Percentiles rank a stretch among this genome's conserved stretches.
These are phyloP conservation scores for Apotomis capreana DNA, from an alignment of 2,888 invertebrate genomes.

Conservation along the genomic window DNA sequence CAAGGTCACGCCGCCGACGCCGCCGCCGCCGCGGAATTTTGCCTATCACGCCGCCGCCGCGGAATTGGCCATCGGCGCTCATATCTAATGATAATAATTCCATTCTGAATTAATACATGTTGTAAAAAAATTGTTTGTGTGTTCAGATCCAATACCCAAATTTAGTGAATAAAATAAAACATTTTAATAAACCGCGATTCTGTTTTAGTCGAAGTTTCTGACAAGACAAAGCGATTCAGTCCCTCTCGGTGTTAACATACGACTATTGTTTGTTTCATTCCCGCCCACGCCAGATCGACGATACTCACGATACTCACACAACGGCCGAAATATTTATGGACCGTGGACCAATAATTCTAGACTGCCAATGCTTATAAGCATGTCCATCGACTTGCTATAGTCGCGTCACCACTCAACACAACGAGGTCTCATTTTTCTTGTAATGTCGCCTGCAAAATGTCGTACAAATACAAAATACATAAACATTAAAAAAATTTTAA, in stretches of 20 bases:
- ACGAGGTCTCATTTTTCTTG: no score
- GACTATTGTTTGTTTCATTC: conserved; percentile 39
- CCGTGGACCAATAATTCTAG: conserved; percentile 39
- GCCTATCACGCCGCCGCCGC: no score
- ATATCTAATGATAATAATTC: no score
- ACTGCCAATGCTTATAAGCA: background rate
- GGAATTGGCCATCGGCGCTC: no score
- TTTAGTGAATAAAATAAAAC: conserved; percentile 13
- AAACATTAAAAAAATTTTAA: no score
- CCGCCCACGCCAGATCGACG: conserved; percentile 37
- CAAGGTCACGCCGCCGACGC: no score
- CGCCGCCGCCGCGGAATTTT: no score
- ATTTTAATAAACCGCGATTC: background rate
- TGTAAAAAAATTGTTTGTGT: no score
- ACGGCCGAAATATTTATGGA: conserved; percentile 33
- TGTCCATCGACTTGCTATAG: conserved; percentile 42
- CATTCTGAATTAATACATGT: no score
- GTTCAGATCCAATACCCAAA: no score
- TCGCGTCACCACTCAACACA: conserved; percentile 47
- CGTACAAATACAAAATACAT: no score
- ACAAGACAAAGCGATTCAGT: conserved; percentile 34
- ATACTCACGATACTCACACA: conserved; percentile 32
- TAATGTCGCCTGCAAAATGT: no score
- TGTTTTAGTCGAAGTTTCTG: conserved; percentile 13
- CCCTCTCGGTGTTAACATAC: conserved; percentile 33